These are phyloP conservation scores for Cydia splendana DNA, from an alignment of 1,140 invertebrate species.

Conservation along the genomic window DNA sequence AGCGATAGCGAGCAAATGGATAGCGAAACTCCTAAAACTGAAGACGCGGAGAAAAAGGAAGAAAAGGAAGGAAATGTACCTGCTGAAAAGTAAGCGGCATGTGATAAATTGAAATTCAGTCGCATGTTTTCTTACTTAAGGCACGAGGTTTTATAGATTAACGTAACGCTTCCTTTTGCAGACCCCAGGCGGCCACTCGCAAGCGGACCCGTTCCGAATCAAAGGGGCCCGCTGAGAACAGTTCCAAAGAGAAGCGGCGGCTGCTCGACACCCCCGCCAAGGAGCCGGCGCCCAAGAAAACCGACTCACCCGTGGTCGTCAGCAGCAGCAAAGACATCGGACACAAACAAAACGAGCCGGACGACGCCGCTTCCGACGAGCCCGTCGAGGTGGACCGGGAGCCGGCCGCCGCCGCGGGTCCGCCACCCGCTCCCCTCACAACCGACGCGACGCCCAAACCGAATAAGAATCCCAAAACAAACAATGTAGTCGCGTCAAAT, in stretches of 20 bases:
- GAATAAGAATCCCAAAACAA: not conserved
- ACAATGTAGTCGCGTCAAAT: not conserved
- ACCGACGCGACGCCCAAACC: not conserved
- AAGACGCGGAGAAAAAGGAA: conserved; percentile 53
- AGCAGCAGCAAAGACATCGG: conserved; percentile 35
- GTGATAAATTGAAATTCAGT: conserved; percentile 7
- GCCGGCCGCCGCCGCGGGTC: not conserved
- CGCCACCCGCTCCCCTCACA: not conserved
- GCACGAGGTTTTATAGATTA: not conserved
- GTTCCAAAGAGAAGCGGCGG: conserved; percentile 53
- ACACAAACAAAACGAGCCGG: conserved; percentile 27
- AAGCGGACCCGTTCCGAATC: conserved; percentile 63
- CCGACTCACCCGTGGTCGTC: conserved; percentile 31
- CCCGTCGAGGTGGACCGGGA: not conserved
- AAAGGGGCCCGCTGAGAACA: conserved; percentile 55
- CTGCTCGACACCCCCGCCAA: conserved; percentile 40
- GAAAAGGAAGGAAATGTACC: conserved; percentile 55
- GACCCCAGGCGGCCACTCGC: conserved; percentile 44
- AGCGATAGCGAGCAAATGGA: conserved; percentile 59
- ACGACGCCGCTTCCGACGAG: not conserved
- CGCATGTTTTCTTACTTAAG: not conserved
- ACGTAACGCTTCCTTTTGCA: conserved; percentile 47
- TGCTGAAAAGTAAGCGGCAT: conserved; percentile 48
- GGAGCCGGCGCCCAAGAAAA: conserved; percentile 36
- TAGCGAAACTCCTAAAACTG: conserved; percentile 48